Base-by-base conservation (phyloP, 1,140 invertebrate genomes). In the Tenebrio molitor region DNA sequence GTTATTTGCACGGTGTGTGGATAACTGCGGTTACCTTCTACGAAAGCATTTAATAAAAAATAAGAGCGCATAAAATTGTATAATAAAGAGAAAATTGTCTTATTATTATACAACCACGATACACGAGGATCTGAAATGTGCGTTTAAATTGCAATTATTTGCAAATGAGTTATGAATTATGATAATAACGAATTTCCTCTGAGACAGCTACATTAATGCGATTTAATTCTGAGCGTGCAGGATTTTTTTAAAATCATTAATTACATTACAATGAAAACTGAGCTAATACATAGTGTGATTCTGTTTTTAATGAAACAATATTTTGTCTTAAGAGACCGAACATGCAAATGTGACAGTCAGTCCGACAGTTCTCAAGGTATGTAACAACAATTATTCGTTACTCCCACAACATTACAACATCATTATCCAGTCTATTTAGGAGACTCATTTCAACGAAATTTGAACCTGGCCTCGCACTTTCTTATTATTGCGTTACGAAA, bases 321-420 rank as follows among this genome's bases (percentile, higher is more conserved):
- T n/a, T 29, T 58, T 58, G 12, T 10, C 19, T 21, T 44, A 44
- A 46, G 42, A 29, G 50, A 58, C 15, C 50, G 29, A 39, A 39
- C 36, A 39, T 39, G 36, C 12, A 58, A 29, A 21, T 58, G 21
- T n/a, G 8, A 58, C 23, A 58, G 21, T 21, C 21, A 21, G 29
- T 12, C 36, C 25, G 21, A 58, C 50, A 58, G 50, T 58, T 58
- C 50, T 58, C 50, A 58, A 58, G 50, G 21, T 34, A 58, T 58
- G 50, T 58, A 58, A 58, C 50, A 58, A 58, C 50, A 58, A 58
- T 58, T 58, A 23, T 58, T 58, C 50, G 29, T 58, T 58, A 58
- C 50, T 58, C 50, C 50, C 50, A 58, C 50, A 25, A 29, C 12
- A 39, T 39, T 29, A 29, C 23, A 29, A 58, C 50, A 58, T 29